Evolutionary conservation across 92 coral and sea anemone species (phyloP), one percentile per base, ranked within the genome.

Genomic region (Heliopora coerulea): DNA sequence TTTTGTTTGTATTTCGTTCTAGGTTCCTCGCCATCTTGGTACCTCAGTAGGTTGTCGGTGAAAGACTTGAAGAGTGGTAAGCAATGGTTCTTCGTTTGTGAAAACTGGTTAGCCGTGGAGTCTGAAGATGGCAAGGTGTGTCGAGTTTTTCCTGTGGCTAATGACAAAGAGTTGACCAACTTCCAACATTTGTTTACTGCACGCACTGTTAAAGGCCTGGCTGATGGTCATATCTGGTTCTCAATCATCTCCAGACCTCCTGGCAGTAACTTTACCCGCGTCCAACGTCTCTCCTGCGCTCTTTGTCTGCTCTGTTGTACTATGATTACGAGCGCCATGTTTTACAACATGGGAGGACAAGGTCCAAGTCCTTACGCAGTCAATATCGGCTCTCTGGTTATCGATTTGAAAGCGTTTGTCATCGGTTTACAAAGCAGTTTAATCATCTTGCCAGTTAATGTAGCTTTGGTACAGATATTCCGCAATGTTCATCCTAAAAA

Each of bases 181-280:
- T 92, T 92, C 75, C 81, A 83, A 20, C 96, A 92, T 60, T 62
- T 92, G 74, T 92, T 92, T 56, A 89, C 91, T 23, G 68, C 92
- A 17, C 91, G 86, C 80, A 84, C 96, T 1, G 89, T 92, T 1
- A 80, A 84, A 46, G 97, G 89, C 23, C 87, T 92, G 39, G 91
- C 96, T 3, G 97, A 92, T 72, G 97, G 96, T 12, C 97, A 92
- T 75, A 39, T 92, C 75, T 92, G 97, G 97, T 90, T 92, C 72
- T 92, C 97, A 8, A 85, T 92, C 67, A 69, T 92, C 15, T 81
- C 96, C 13, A 91, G 97, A 8, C 97, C 97, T 4, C 89, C 96
- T 39, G 82, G 68, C 65, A 92, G 97, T 64, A 87, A 88, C 42
- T 92, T 92, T 74, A 92, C 97, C 3, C 78, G 97, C 31, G 87